Base-by-base conservation (phyloP, 2,888 invertebrate genomes). In the Anorthoa munda region DNA sequence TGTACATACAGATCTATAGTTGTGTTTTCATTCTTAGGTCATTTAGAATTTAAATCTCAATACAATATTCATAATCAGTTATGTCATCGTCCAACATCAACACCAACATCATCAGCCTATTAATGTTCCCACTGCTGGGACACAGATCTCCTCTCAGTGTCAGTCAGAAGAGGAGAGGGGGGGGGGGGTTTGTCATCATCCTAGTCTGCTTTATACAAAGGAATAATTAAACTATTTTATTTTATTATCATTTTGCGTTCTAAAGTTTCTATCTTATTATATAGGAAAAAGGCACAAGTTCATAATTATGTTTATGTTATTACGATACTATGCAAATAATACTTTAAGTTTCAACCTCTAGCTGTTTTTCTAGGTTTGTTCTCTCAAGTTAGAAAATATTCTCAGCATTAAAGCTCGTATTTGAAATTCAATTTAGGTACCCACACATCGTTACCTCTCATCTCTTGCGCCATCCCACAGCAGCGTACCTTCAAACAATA, bases 401-500 rank as follows among this genome's bases (percentile, higher is more conserved):
- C 17, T 39, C 17, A 39, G 21, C 13, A 4, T 15, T 4, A 5
- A 18, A 39, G 15, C 4, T n/a, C 11, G 13, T 65, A 11, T 4
- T 63, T n/a, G 13, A 13, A 39, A 46, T 15, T 31, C 26, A 21
- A 2, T 15, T 23, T 12, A 18, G 12, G 1, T 1, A 2, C 2
- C 17, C 11, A 46, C 50, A 48, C 13, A 13, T 31, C 12, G 13
- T 23, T 2, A 12, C 17, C 21, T 71, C 53, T 63, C 31, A 45
- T 73, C 23, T 11, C 66, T 82, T 81, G 70, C 21, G 65, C 83
- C 78, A 68, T 66, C n/a, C 53, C n/a, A 67, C 58, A 80, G 63
- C 59, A 31, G 58, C 48, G 72, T 74, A 69, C 70, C 65, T 63
- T 66, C 68, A 72, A 81, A 88, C 87, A 88, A 87, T 85, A 66